Conservation (phyloP, 2,797 vertebrate species). For the Microtus obscurus region DNA sequence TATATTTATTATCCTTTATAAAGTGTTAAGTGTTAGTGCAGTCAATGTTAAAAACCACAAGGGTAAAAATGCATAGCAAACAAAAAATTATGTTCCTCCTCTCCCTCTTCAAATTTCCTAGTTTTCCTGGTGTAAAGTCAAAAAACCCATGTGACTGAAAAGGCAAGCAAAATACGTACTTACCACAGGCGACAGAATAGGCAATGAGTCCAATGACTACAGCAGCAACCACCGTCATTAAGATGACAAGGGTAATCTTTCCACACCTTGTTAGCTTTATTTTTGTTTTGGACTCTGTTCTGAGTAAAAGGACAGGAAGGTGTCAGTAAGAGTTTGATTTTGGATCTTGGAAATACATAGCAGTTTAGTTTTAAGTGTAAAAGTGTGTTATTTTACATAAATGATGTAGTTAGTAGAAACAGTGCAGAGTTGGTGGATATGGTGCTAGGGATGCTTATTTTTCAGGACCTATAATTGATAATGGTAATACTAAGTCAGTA, state of each 20-base stretch:
- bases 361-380: conserved; percentile 23
- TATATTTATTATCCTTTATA: neutral
- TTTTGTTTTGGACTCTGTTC: conserved; percentile 75
- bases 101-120: neutral
- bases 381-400: conserved; percentile 18
- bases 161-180: conserved; percentile 61
- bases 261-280: conserved; percentile 83
- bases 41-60: neutral
- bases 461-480: conserved; percentile 6
- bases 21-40: neutral
- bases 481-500: neutral
- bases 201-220: conserved; percentile 82
- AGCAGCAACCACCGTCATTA: conserved; percentile 75
- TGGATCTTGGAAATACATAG: conserved; percentile 5
- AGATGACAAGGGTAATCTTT: conserved; percentile 84
- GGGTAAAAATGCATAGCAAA: neutral
- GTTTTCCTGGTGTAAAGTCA: neutral
- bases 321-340: conserved; percentile 18
- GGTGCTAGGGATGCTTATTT: neutral
- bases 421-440: conserved; percentile 34
- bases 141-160: neutral
- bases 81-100: neutral
- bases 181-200: conserved; percentile 85
- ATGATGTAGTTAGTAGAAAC: neutral
- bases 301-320: conserved; percentile 9